Evolutionary conservation across 2,888 invertebrate genomes (phyloP), one percentile per base, ranked within the genome.

Genomic region (Ashinkailepas kermadecensis): DNA sequence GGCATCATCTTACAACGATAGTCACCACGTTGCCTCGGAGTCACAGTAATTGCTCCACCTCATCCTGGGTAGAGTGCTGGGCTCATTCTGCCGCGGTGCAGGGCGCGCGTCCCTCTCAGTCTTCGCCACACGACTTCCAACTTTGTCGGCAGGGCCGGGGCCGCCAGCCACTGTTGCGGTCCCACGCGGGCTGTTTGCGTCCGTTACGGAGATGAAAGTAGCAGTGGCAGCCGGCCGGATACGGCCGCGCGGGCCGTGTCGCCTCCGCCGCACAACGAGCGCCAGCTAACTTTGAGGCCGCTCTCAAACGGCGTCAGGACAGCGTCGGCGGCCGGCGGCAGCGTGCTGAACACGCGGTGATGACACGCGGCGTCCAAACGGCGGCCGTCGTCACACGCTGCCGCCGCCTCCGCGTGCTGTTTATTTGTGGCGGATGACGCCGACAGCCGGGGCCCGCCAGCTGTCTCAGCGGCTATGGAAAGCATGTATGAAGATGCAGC

Each of bases 151-250:
- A 9, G 65, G 65, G 23, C 10, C n/a, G 65, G 65, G 23, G 65
- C 10, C 65, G n/a, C 15, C 65, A 23, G 23, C 18, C 65, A 8
- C 23, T 23, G 65, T 65, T 65, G n/a, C 18, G 65, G n/a, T 65
- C 23, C 65, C 65, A n/a, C 9, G 65, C n/a, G 65, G 65, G 23
- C 18, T 10, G 65, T 65, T 65, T n/a, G 65, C 65, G 23, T 65
- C 65, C 65, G 65, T 65, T 65, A 65, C 65, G 11, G 65, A 65
- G 65, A 65, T 65, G 65, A 65, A 65, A 65, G 65, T 65, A 65
- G 65, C 23, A 7, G 65, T 23, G n/a, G 23, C 10, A 9, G 23
- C 10, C 10, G 23, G 23, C n/a, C 12, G 9, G 65, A 23, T 65
- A 65, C 23, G n/a, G 12, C n/a, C 10, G n/a, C 65, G 12, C 12